Evolutionary conservation across 1,140 invertebrate species (phyloP).

Genomic region (Trissolcus basalis): DNA sequence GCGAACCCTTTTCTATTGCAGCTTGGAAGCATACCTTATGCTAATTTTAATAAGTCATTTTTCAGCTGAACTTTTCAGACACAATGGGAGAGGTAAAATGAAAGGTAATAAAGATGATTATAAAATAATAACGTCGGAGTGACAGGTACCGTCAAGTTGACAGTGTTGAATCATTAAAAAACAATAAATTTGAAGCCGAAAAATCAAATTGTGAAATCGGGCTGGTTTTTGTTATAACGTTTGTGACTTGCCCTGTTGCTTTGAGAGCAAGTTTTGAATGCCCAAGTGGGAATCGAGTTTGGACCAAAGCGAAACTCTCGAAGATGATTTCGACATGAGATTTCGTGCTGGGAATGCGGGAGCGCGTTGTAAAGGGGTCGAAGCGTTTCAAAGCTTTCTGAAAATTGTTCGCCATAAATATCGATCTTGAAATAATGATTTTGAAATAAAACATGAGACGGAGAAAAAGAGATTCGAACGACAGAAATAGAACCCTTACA

Average conservation of each 20-base stretch:
- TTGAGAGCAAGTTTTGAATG: conserved; percentile 1
- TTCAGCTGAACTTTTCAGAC: background rate
- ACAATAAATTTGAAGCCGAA: no score
- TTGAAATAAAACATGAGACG: conserved; percentile 26
- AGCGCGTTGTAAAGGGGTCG: conserved; percentile 13
- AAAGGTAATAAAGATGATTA: no score
- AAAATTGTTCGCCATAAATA: conserved; percentile 39
- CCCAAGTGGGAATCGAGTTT: conserved; percentile 12
- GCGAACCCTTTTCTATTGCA: conserved; percentile 9
- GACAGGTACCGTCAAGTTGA: no score
- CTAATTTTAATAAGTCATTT: background rate
- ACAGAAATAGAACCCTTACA: no score
- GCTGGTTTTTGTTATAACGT: conserved; percentile 16
- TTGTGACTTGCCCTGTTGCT: conserved; percentile 31
- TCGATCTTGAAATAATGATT: conserved; percentile 29
- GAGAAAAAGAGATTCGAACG: no score
- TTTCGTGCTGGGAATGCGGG: conserved; percentile 21
- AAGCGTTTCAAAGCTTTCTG: conserved; percentile 20
- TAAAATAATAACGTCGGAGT: no score
- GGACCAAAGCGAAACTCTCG: conserved; percentile 4
- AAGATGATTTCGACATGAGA: conserved; percentile 23
- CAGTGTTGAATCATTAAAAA: no score
- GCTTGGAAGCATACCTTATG: conserved; percentile 1
- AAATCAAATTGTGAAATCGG: no score
- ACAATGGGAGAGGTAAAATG: background rate